Evolutionary conservation across 2,113 vertebrate genomes (phyloP), one percentile per base, ranked within the genome.

Genomic region (Tetrax tetrax): DNA sequence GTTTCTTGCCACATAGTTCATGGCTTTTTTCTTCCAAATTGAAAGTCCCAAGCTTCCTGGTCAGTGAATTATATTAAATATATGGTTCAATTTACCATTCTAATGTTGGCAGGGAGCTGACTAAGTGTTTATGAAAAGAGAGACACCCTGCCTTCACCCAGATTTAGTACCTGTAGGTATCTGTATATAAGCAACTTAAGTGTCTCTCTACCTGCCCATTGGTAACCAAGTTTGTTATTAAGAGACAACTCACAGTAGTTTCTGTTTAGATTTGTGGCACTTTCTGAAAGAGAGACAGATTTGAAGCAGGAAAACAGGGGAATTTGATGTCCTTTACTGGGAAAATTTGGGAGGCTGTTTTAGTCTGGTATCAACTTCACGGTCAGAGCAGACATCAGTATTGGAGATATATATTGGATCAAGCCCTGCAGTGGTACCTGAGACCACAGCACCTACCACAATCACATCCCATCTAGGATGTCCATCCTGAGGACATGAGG

Each of bases 201-300:
- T 2, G 21, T 24, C 25, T 15, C 83, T 3, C 45, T 61, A 35
- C 22, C 6, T 28, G 20, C 18, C 35, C 16, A 37, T 0, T 0
- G 10, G 20, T 47, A 51, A 45, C 5, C 10, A 38, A 51, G 9
- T 56, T 60, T 76, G 13, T 71, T 81, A 20, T 28, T 38, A 61
- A 33, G 15, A 65, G 13, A 23, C 3, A 88, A 17, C 7, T 33
- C 59, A 51, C 6, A 27, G 0, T 1, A 7, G 1, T 78, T 81
- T 82, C 22, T 50, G 16, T 41, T 47, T 25, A 85, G 7, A 5
- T 83, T 43, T 50, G 12, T 50, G 57, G 9, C 24, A 41, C 21
- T 48, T 84, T n/a, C 68, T 64, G 63, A 53, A 27, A 80, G 18
- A 74, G 3, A 75, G n/a, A 28, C 5, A 38, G 5, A 31, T 81